These are phyloP conservation scores for Fregetta grallaria DNA, from an alignment of 2,113 vertebrate genomes.

Conservation along the genomic window DNA sequence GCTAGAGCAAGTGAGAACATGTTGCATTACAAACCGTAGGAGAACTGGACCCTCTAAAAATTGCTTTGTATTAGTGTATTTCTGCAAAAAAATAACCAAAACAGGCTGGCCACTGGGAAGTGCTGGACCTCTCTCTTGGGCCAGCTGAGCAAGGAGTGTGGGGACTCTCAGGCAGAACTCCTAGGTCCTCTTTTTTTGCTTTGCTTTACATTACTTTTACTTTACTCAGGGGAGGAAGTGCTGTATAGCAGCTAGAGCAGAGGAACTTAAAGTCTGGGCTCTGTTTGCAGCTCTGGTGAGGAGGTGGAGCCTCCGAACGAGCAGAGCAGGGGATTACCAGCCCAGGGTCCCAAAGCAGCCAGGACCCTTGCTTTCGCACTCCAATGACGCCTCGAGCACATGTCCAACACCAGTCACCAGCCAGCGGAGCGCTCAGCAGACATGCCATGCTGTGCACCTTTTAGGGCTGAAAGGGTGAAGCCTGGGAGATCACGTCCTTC, in stretches of 20 bases:
- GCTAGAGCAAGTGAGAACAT: accelerated
- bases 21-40: neutral
- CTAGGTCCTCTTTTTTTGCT: neutral
- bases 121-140: neutral
- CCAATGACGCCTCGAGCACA: accelerated
- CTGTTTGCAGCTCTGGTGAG: neutral
- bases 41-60: neutral
- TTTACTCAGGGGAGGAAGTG: neutral
- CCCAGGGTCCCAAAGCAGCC: neutral
- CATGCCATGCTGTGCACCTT: accelerated
- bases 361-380: neutral
- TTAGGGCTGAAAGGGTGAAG: neutral
- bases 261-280: neutral
- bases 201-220: neutral
- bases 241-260: neutral
- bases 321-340: neutral
- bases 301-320: neutral
- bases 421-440: neutral
- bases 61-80: neutral
- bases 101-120: neutral
- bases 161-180: neutral
- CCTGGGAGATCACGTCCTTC: neutral
- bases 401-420: neutral
- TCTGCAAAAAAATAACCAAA: neutral
- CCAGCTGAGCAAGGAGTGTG: neutral